phyloP scores from a whole-genome alignment of 2,797 vertebrate species.

The Thamnophis elegans region DNA sequence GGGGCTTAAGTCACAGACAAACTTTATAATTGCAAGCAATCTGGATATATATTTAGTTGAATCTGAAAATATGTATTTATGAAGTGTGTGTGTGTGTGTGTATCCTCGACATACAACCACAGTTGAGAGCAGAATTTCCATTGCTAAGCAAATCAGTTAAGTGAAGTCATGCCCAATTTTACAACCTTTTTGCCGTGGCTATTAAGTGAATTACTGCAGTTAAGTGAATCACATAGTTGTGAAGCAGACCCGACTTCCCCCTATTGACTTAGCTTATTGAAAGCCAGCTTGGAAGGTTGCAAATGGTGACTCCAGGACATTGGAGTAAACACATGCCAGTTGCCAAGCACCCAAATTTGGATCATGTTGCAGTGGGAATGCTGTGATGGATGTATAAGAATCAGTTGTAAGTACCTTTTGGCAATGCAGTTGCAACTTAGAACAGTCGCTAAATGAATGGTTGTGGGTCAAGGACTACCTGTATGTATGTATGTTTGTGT shows the following conservation, averaged over 20 bases:
- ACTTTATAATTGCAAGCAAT: background rate
- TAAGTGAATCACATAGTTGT: background rate
- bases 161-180: background rate
- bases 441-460: background rate
- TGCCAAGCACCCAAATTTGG: background rate
- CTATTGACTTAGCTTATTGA: too few species aligned
- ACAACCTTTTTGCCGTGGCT: background rate
- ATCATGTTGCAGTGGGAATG: background rate
- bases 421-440: background rate
- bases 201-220: background rate
- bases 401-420: background rate
- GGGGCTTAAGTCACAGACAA: background rate
- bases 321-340: background rate
- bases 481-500: too few species aligned
- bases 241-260: background rate
- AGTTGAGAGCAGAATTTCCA: too few species aligned
- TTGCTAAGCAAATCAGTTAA: background rate
- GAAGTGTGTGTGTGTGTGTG: background rate
- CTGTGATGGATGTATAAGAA: background rate
- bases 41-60: background rate
- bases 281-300: background rate
- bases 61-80: background rate
- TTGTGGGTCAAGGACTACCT: background rate
- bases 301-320: background rate
- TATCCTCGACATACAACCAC: too few species aligned